Base-by-base conservation (phyloP, 2,113 vertebrate species). In the Catharus bicknelli region DNA sequence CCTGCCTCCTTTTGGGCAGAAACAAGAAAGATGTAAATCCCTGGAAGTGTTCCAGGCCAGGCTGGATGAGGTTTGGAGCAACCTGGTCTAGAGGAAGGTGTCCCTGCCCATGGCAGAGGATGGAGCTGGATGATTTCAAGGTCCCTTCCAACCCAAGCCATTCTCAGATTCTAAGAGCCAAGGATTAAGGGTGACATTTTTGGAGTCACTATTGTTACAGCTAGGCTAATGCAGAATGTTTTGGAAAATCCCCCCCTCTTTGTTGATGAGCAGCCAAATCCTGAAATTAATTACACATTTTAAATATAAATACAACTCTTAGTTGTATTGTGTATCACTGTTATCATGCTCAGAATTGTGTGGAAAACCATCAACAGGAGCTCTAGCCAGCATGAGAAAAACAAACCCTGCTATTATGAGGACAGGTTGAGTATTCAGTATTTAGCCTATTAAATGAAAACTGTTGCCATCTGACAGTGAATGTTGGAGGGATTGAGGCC, bases 401-500 rank as follows among this genome's bases (percentile, higher is more conserved):
- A 72, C 73, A 88, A 95, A 8, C 29, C 22, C 61, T 32, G 61
- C 57, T 68, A 55, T 70, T 79, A 25, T 38, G 67, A 61, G 54
- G 57, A 26, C 76, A 78, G 90, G 83, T 54, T 61, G 75, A 74
- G 23, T 43, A 27, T 51, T 63, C 27, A 29, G 59, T 64, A 16
- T 86, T 88, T 40, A 82, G 70, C 82, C 70, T 92, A 11, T 79
- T 48, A 67, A 75, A 74, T 69, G 76, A 58, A 77, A 84, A 92
- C 66, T 34, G 64, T 53, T 68, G 90, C 92, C 94, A 90, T 95
- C 88, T 93, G 94, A 95, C 66, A 7, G 11, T 26, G 42, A 45
- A 84, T 38, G 34, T 38, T 38, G 54, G 69, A 82, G 53, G 90
- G 90, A 96, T 73, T 96, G 92, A 95, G 96, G 95, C 81, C 92